These are phyloP conservation scores for Phocides pigmalion DNA, from an alignment of 1,140 invertebrate species.

Conservation along the genomic window DNA sequence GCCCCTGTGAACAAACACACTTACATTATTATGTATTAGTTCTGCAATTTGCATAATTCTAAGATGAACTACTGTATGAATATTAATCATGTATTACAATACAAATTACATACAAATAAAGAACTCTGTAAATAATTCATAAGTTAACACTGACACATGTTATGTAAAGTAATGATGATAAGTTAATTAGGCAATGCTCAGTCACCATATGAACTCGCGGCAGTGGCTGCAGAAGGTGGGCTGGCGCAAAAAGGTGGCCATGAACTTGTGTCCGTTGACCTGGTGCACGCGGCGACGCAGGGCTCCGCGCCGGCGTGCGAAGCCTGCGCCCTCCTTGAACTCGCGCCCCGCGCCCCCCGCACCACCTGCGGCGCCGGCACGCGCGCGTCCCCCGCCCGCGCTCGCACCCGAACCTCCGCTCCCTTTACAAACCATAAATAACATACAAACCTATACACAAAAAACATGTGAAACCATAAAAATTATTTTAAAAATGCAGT, in stretches of 20 bases:
- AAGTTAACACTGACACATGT: background rate
- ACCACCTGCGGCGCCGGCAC: too few species aligned
- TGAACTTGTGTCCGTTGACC: constrained; percentile 99
- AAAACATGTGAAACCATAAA: too few species aligned
- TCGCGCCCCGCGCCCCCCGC: too few species aligned
- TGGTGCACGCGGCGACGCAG: too few species aligned
- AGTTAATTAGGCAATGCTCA: background rate
- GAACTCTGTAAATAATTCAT: background rate
- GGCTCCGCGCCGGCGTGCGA: too few species aligned
- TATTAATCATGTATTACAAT: constrained; percentile 5
- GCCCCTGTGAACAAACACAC: constrained; percentile 90
- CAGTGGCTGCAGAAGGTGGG: constrained; percentile 99
- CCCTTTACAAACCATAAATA: too few species aligned
- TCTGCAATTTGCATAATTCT: background rate
- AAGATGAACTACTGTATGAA: background rate
- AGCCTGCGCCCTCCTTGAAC: too few species aligned
- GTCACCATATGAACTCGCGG: constrained; percentile 91
- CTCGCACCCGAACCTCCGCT: too few species aligned
- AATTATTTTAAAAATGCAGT: too few species aligned
- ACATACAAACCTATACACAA: too few species aligned
- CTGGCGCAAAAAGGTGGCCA: constrained; percentile 99
- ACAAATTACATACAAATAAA: background rate
- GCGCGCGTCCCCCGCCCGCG: too few species aligned
- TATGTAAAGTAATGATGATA: background rate
- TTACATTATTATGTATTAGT: background rate